Percentiles rank a stretch among this genome's conserved stretches.
These are phyloP conservation scores for Scaptomyza montana DNA, from an alignment of 1,140 invertebrate genomes.

Conservation along the genomic window DNA sequence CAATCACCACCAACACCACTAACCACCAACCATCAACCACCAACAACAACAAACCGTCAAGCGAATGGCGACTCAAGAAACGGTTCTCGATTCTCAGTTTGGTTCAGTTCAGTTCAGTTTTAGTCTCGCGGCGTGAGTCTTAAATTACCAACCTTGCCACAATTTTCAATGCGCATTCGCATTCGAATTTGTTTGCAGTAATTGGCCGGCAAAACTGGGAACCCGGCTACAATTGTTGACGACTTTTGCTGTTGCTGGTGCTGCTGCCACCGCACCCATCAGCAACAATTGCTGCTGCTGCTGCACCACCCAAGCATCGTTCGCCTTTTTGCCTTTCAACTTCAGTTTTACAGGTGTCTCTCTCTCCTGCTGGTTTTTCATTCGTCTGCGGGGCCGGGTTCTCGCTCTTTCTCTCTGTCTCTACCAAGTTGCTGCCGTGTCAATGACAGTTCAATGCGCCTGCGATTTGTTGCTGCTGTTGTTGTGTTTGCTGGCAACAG, in stretches of 20 bases:
- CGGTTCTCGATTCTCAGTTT: conserved; percentile 55
- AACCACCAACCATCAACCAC: conserved; percentile 25
- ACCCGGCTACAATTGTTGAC: conserved; percentile 22
- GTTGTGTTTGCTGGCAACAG: conserved; percentile 57
- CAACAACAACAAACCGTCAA: conserved; percentile 17
- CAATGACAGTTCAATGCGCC: conserved; percentile 83
- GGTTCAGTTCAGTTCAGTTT: conserved; percentile 24
- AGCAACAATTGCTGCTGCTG: conserved; percentile 35
- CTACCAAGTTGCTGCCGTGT: conserved; percentile 65
- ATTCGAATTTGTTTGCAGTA: conserved; percentile 82
- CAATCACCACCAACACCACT: conserved; percentile 61
- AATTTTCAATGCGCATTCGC: conserved; percentile 80
- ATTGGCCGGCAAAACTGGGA: conserved; percentile 69
- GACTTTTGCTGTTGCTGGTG: conserved; percentile 10
- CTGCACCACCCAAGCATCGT: conserved; percentile 48
- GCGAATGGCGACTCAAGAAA: conserved; percentile 42
- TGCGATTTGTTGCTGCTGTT: conserved; percentile 55
- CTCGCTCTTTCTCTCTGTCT: conserved; percentile 3
- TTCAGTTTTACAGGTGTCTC: conserved; percentile 71
- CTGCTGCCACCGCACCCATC: conserved; percentile 61
- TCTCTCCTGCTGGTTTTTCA: conserved; percentile 4
- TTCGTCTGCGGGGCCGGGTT: conserved; percentile 40
- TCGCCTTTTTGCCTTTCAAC: conserved; percentile 79
- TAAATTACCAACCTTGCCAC: conserved; percentile 83
- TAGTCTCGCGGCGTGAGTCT: conserved; percentile 70